Evolutionary conservation across 2,888 invertebrate genomes (phyloP), one percentile per base, ranked within the genome.

Genomic region (Scaeva pyrastri): DNA sequence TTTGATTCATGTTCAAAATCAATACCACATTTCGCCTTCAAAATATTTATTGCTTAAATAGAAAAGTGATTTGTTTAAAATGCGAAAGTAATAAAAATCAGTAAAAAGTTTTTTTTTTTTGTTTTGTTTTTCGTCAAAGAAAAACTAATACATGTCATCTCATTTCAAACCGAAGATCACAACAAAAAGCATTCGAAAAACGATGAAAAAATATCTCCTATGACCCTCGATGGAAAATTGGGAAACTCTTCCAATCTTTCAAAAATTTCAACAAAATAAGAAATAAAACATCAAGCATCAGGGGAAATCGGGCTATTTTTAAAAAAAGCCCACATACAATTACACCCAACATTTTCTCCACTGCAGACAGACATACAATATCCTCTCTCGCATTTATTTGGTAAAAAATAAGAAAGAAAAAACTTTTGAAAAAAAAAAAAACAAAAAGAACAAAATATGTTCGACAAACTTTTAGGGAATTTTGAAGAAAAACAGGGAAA

Each of bases 191-290:
- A 36, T 76, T 72, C 52, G 31, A 81, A 85, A 71, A 78, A 56
- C 41, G 50, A 64, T 36, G 21, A 58, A 71, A 71, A 66, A 60
- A 23, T 71, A 78, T 81, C 85, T 85, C 62, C 77, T 82, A 86
- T 86, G 86, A 86, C 86, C 82, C 86, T 81, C 86, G 86, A 86
- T 86, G 86, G 86, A 86, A 86, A 86, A 86, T 86, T 82, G 82
- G 77, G 86, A 86, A 86, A 86, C 81, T 73, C 74, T 86, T 86
- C 70, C 58, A 68, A 71, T 72, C 72, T 76, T 81, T 81, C 39
- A 41, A 62, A 58, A 31, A 31, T 8, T n/a, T n/a, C 2, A 0
- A 43, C n/a, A 43, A 16, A n/a, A 43, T n/a, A 43, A 43, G n/a
- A 41, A 41, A 1, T 4, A 45, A 39, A 21, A 43, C 50, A 50